A percentile compares a stretch with the other conserved stretches of the same genome.
Conservation (phyloP, 2,797 vertebrate genomes). For the Trichosurus vulpecula region DNA sequence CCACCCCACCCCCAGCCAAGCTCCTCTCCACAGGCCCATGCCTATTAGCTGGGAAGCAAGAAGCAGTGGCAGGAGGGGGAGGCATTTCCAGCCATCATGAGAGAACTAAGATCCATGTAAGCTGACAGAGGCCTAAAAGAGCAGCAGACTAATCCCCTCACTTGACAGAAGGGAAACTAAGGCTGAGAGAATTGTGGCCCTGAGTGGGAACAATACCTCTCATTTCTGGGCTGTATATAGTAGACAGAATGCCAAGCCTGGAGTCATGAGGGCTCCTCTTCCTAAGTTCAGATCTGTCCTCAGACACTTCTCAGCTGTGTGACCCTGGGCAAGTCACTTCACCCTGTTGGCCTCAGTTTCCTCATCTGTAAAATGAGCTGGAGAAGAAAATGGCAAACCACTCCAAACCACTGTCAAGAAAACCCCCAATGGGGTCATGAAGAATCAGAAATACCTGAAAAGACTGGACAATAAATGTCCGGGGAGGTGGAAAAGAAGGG, state of each 20-base stretch:
- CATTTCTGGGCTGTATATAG: background rate
- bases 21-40: background rate
- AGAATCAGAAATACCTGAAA: background rate
- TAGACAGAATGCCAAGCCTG: background rate
- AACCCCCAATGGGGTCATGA: background rate
- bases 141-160: background rate
- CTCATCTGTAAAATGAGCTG: background rate
- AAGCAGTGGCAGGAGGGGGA: background rate
- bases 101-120: background rate
- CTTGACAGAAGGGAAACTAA: fast-evolving
- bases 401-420: too few relatives aligned
- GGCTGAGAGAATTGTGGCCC: background rate
- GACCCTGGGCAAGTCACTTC: background rate
- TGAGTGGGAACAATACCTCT: too few relatives aligned
- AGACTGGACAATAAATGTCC: background rate
- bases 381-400: background rate
- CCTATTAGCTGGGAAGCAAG: background rate
- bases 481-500: background rate
- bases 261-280: background rate
- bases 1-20: too few relatives aligned
- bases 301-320: background rate
- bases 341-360: background rate
- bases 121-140: fast-evolving
- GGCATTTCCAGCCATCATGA: fast-evolving
- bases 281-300: background rate